Percentiles rank a stretch among this genome's conserved stretches.
Conservation (phyloP, 2,888 invertebrate genomes). For the Lysandra bellargus region DNA sequence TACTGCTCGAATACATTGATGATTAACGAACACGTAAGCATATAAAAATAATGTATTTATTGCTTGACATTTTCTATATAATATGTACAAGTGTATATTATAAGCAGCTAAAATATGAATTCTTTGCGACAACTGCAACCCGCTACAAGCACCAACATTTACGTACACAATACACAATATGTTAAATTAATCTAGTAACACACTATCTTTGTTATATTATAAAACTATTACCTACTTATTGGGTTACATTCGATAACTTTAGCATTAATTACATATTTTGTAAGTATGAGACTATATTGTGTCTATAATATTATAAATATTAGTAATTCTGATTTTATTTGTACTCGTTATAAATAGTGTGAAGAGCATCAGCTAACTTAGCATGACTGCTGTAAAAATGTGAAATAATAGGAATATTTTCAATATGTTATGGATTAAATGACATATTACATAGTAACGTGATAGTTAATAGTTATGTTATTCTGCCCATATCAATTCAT, state of each 20-base stretch:
- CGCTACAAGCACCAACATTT: conserved; percentile 27
- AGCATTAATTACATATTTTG: no score
- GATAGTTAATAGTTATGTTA: no score
- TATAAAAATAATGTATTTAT: conserved; percentile 37
- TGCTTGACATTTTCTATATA: conserved; percentile 28
- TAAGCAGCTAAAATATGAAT: conserved; percentile 11
- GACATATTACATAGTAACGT: no score
- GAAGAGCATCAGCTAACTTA: not conserved
- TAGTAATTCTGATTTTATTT: conserved; percentile 5
- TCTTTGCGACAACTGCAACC: conserved; percentile 4
- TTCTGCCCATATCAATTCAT: no score
- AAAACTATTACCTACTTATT: conserved; percentile 3
- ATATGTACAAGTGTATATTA: conserved; percentile 12
- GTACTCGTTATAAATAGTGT: conserved; percentile 19
- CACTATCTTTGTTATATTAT: not conserved
- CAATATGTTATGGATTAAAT: no score
- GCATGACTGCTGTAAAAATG: no score
- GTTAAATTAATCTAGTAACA: not conserved
- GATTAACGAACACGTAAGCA: conserved; percentile 24
- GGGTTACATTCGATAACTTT: not conserved
- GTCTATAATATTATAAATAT: not conserved
- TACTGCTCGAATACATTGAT: conserved; percentile 16
- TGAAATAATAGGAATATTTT: no score
- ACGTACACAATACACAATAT: conserved; percentile 15
- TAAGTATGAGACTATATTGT: not conserved